phyloP scores from a whole-genome alignment of 2,113 vertebrate genomes.

The Nycticebus coucang region DNA sequence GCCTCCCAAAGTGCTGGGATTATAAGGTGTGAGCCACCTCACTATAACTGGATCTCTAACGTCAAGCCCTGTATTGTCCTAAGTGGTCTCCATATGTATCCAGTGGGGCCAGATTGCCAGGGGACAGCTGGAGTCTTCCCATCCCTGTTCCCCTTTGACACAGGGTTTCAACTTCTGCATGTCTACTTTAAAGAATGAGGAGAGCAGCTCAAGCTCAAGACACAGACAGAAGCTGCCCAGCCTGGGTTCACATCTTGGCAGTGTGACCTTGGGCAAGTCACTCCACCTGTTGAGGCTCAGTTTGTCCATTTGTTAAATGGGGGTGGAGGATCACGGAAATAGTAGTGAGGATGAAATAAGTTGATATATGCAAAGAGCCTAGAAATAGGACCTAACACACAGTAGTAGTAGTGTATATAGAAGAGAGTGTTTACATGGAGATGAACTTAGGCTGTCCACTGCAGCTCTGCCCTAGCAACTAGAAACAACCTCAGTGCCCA shows the following conservation, averaged over 20 bases:
- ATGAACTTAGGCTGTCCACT: neutral
- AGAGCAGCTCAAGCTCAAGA: neutral
- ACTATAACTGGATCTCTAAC: neutral
- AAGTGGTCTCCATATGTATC: too few species aligned
- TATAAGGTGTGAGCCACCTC: too few species aligned
- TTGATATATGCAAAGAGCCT: neutral
- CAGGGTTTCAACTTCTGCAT: neutral
- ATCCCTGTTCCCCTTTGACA: neutral
- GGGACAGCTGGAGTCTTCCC: neutral
- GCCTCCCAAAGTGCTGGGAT: too few species aligned
- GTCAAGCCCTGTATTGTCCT: neutral
- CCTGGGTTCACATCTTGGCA: neutral
- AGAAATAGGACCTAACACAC: neutral
- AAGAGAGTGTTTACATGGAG: too few species aligned
- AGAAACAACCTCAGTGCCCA: neutral
- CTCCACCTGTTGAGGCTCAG: neutral
- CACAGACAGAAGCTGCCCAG: neutral
- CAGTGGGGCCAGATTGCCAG: neutral
- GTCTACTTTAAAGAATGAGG: neutral
- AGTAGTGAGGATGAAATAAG: neutral
- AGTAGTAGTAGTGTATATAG: neutral
- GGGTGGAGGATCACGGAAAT: neutral
- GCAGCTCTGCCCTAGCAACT: neutral
- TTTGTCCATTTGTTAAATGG: neutral
- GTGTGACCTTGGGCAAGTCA: neutral